phyloP scores from a whole-genome alignment of 2,797 vertebrate species.

The Pteronotus mesoamericanus region DNA sequence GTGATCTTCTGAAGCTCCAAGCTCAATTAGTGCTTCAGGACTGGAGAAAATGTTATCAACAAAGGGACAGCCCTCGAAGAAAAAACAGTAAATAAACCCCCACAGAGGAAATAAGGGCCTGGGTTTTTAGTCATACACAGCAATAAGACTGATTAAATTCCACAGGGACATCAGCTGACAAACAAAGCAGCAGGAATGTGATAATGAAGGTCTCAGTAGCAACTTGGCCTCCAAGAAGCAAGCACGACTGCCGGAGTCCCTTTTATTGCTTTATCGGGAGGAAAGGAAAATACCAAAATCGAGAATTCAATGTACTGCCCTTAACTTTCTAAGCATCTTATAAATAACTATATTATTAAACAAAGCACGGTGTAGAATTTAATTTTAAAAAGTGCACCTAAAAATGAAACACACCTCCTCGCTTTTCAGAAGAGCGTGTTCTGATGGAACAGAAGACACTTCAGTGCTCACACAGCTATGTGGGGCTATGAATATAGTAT shows the following conservation, averaged over 20 bases:
- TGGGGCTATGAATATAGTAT: neutral
- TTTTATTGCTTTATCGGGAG: neutral
- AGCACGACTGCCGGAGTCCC: neutral
- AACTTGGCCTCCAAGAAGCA: neutral
- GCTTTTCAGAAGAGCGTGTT: neutral
- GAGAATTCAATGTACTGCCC: neutral
- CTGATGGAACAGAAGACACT: neutral
- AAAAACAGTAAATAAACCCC: slow-evolving; percentile 40
- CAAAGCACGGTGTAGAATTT: neutral
- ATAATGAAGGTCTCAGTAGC: neutral
- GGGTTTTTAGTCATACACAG: slow-evolving; percentile 21
- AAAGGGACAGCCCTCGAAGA: slow-evolving; percentile 10
- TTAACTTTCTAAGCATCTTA: neutral
- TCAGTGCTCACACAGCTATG: neutral
- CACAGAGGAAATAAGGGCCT: slow-evolving; percentile 32
- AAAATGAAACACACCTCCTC: neutral
- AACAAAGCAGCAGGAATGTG: neutral
- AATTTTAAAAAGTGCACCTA: neutral
- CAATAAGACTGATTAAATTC: slow-evolving; percentile 40
- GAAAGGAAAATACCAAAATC: neutral
- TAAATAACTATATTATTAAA: neutral
- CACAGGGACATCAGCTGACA: neutral
- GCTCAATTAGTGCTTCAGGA: slow-evolving; percentile 27
- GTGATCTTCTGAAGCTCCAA: neutral
- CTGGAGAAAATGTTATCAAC: slow-evolving; percentile 24